phyloP scores from a whole-genome alignment of 2,888 invertebrate species.

The Apodemia hepburni region DNA sequence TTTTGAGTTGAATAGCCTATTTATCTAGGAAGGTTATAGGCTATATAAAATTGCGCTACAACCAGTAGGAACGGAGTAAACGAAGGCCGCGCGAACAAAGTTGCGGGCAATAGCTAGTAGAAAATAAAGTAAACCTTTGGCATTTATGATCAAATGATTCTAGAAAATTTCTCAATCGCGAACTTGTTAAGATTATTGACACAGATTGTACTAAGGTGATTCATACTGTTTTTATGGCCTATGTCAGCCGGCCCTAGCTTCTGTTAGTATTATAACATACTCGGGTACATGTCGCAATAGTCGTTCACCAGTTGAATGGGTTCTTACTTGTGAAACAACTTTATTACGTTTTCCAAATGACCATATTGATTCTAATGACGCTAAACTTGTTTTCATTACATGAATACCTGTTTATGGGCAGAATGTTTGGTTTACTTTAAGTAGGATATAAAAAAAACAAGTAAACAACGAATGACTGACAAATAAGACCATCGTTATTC shows the following conservation, averaged over 20 bases:
- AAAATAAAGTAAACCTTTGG: no score
- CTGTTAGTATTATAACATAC: constrained; percentile 3
- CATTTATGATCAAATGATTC: neutral
- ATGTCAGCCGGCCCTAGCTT: constrained; percentile 9
- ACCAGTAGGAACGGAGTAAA: no score
- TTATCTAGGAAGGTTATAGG: no score
- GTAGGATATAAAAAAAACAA: no score
- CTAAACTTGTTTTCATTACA: neutral
- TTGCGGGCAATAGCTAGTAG: no score
- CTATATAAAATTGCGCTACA: no score
- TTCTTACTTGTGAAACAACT: constrained; percentile 6
- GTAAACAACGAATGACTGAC: no score
- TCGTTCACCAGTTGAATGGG: constrained; percentile 3
- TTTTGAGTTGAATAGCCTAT: no score
- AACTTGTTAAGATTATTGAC: constrained; percentile 8
- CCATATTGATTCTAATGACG: constrained; percentile 8
- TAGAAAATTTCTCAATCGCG: neutral
- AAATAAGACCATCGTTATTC: no score
- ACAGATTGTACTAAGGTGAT: neutral
- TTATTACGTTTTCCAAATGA: constrained; percentile 13
- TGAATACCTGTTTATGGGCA: neutral
- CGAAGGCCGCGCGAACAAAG: no score
- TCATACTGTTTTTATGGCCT: constrained; percentile 6
- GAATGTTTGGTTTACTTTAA: neutral
- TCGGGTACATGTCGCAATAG: neutral